These are phyloP conservation scores for Busseola fusca DNA, from an alignment of 2,888 invertebrate genomes.

Conservation along the genomic window DNA sequence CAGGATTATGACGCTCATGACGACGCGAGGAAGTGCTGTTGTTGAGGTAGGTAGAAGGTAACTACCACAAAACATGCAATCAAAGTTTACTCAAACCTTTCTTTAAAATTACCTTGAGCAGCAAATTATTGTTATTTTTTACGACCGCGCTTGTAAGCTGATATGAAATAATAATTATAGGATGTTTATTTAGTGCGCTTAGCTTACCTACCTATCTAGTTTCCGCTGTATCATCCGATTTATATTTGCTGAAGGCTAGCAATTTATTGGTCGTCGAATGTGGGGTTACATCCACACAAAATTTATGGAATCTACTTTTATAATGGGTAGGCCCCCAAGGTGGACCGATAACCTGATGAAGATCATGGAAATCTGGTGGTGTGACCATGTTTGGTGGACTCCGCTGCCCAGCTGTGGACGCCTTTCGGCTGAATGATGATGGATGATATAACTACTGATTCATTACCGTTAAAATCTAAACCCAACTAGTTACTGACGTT, in stretches of 20 bases:
- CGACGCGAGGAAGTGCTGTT: slow-evolving; percentile 26
- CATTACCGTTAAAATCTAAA: slow-evolving; percentile 2
- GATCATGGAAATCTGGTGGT: neutral
- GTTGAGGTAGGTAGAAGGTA: neutral
- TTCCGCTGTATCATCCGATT: neutral
- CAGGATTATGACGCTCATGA: slow-evolving; percentile 44
- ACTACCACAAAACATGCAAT: slow-evolving; percentile 23
- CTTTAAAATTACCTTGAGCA: slow-evolving; percentile 54
- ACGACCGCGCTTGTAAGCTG: neutral
- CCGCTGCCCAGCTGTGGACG: neutral
- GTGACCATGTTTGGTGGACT: neutral
- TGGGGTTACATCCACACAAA: neutral
- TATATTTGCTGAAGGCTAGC: slow-evolving; percentile 2
- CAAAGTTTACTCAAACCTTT: slow-evolving; percentile 46
- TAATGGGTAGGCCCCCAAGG: neutral
- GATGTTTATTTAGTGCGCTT: slow-evolving; percentile 15
- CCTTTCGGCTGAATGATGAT: slow-evolving; percentile 18
- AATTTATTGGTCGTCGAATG: slow-evolving; percentile 15
- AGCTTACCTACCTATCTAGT: slow-evolving; percentile 4
- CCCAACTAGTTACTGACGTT: neutral
- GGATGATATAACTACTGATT: neutral
- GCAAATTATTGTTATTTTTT: slow-evolving; percentile 19
- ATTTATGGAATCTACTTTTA: neutral
- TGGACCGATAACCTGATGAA: neutral
- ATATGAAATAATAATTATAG: slow-evolving; percentile 6